A percentile compares a stretch with the other conserved stretches of the same genome.
These are phyloP conservation scores for Chromoteleia sp. DNA, from an alignment of 2,888 invertebrate species.

Conservation along the genomic window DNA sequence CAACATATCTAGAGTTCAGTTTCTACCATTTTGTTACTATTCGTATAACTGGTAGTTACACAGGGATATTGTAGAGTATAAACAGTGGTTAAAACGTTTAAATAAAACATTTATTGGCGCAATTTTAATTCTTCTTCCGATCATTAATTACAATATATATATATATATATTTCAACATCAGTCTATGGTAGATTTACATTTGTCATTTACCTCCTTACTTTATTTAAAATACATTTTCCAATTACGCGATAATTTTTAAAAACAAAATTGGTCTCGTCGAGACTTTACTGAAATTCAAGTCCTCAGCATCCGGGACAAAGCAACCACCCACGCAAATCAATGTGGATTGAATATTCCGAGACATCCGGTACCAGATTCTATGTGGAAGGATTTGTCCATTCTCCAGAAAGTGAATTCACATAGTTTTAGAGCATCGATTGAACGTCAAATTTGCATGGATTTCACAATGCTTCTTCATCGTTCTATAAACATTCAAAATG, in stretches of 20 bases:
- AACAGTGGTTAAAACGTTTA: too few relatives aligned
- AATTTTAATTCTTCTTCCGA: too few relatives aligned
- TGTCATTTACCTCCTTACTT: too few relatives aligned
- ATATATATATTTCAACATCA: too few relatives aligned
- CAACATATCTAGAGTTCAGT: too few relatives aligned
- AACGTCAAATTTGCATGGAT: constrained; percentile 10
- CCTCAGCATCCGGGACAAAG: background rate
- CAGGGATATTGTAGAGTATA: too few relatives aligned
- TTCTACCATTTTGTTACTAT: too few relatives aligned
- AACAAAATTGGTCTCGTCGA: background rate
- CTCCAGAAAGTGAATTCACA: constrained; percentile 14
- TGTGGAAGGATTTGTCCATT: constrained; percentile 15
- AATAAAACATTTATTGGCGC: too few relatives aligned
- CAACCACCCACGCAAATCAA: background rate
- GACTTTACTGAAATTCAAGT: background rate
- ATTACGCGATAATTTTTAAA: background rate
- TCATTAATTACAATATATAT: too few relatives aligned
- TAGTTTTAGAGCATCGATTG: constrained; percentile 3
- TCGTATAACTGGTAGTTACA: too few relatives aligned
- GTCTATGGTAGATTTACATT: too few relatives aligned
- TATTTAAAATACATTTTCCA: too few relatives aligned
- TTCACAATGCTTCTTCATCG: background rate
- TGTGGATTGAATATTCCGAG: constrained; percentile 18
- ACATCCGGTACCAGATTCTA: constrained; percentile 5
- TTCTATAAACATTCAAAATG: constrained; percentile 7